Evolutionary conservation across 2,113 vertebrate species (phyloP).

Genomic region (Microtus oregoni): DNA sequence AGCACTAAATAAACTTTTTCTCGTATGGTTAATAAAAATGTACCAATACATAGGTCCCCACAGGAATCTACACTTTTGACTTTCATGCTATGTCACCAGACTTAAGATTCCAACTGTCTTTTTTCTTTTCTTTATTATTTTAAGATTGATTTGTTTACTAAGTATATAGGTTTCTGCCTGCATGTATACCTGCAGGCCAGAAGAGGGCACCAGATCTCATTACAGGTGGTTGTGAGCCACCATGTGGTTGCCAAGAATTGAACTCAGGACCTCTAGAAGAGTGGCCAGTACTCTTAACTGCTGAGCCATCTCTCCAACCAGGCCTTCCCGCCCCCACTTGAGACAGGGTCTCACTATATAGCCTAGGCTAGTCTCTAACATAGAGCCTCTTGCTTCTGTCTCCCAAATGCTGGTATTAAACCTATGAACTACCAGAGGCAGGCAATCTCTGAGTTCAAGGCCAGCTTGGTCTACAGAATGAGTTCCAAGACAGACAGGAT

Average conservation of each 20-base stretch:
- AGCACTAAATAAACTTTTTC: not conserved
- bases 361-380: not conserved
- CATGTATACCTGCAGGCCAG: no score
- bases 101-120: constrained; percentile 14
- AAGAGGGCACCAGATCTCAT: no score
- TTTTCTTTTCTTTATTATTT: not conserved
- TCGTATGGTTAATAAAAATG: not conserved
- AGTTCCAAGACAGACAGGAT: not conserved
- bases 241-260: no score
- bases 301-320: no score
- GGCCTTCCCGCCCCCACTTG: no score
- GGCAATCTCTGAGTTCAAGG: not conserved
- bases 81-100: not conserved
- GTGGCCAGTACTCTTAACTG: no score
- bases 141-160: no score
- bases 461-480: not conserved
- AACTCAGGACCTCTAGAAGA: no score
- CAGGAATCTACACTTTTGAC: not conserved
- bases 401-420: not conserved
- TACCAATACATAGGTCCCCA: not conserved
- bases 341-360: not conserved
- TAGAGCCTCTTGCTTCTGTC: not conserved
- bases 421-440: not conserved
- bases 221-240: no score
- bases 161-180: no score